Evolutionary conservation across 1,140 invertebrate genomes (phyloP).

Genomic region (Caenorhabditis tropicalis): DNA sequence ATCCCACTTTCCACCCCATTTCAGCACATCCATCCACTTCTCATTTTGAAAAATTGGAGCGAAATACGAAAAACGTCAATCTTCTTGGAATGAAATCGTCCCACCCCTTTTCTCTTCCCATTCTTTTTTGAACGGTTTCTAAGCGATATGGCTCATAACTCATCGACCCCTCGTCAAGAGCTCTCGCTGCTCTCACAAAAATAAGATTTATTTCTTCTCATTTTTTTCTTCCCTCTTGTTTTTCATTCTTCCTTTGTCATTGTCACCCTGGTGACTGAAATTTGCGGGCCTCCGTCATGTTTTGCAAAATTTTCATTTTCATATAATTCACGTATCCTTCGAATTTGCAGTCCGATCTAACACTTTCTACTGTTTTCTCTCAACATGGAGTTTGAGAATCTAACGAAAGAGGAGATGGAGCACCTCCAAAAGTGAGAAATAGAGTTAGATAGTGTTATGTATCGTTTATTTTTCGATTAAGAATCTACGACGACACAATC

Average conservation of each 20-base stretch:
- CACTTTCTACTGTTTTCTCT: neutral
- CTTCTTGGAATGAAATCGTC: neutral
- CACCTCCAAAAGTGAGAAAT: constrained; percentile 24
- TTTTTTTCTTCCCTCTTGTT: neutral
- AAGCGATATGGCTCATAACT: constrained; percentile 23
- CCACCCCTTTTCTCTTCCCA: neutral
- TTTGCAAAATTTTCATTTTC: neutral
- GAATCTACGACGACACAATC: constrained; percentile 67
- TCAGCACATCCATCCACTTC: constrained; percentile 6
- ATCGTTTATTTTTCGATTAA: constrained; percentile 12
- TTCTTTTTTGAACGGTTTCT: neutral
- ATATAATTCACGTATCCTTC: neutral
- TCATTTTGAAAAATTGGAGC: constrained; percentile 28
- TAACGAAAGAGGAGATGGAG: constrained; percentile 1
- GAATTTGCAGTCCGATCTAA: neutral
- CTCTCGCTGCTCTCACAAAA: neutral
- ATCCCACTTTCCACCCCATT: constrained; percentile 7
- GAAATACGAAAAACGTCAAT: neutral
- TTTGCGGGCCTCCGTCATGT: neutral
- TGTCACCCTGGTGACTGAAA: neutral
- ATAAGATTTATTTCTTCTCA: neutral
- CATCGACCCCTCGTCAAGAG: neutral
- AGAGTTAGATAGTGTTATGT: neutral
- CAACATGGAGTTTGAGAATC: constrained; percentile 11
- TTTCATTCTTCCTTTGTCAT: neutral